Base-by-base conservation (phyloP, 2,113 vertebrate genomes). In the Psilopsiagon aurifrons region DNA sequence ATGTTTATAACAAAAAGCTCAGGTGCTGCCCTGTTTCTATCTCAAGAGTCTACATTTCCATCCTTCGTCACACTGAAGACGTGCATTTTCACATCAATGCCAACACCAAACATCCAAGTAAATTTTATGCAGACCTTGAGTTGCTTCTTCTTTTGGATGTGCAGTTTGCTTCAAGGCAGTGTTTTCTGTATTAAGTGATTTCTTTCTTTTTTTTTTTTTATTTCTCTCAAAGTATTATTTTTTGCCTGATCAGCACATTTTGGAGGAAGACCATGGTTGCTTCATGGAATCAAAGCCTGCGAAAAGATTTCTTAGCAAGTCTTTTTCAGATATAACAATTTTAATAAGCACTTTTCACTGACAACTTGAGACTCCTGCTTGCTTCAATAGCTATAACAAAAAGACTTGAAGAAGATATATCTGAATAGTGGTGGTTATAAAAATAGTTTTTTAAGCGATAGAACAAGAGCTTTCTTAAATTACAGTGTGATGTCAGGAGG, bases 331-430 rank as follows among this genome's bases (percentile, higher is more conserved):
- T 18, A 13, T 31, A 93, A 83, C 57, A 31, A 71, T 86, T 96
- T 90, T 68, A 86, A 68, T 81, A 95, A 90, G 63, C 35, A 59
- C 55, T 95, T 88, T 92, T 88, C 85, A 81, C n/a, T 85, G 60
- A 57, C 13, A 25, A 88, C 80, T 80, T 35, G 59, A 88, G 49
- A 54, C 46, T 83, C 27, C 49, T 90, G 20, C 71, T 80, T 96
- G 28, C 54, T 91, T 92, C 49, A 95, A 54, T 71, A 90, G 73
- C 71, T 88, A 17, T 23, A 67, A 55, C 67, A 79, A 20, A 57
- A 90, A 94, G 76, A 67, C 46, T 78, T 0, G 1, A 51, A 69
- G 67, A 83, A 88, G 60, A 83, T 78, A 28, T 14, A 71, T 54
- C 37, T 94, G 69, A 93, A 70, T 75, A 86, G 62, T 3, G 7